Evolutionary conservation across 2,797 vertebrate species (phyloP).

Genomic region (Spatula versicolor): DNA sequence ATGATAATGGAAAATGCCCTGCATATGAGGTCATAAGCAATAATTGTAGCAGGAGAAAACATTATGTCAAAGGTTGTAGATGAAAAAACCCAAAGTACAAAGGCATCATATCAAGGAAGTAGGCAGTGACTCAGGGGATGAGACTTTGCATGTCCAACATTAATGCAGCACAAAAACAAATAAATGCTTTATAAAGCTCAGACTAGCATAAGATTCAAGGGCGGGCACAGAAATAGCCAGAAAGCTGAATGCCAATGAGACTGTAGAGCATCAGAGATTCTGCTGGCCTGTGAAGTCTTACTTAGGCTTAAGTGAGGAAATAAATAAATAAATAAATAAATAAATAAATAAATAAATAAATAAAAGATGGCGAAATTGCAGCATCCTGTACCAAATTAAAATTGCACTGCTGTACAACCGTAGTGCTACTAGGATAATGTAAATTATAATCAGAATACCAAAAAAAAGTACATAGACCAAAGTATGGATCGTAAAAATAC

Average conservation of each 20-base stretch:
- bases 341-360: background rate
- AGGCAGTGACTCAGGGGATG: slow-evolving; percentile 34
- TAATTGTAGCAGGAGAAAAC: slow-evolving; percentile 65
- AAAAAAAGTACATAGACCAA: background rate
- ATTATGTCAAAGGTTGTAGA: slow-evolving; percentile 57
- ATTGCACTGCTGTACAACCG: background rate
- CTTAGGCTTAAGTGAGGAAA: background rate
- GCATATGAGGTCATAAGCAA: slow-evolving; percentile 33
- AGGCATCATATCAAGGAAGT: slow-evolving; percentile 47
- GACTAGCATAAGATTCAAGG: slow-evolving; percentile 38
- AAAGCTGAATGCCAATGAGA: slow-evolving; percentile 33
- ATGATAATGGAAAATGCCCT: slow-evolving; percentile 59
- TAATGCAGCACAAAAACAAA: slow-evolving; percentile 58
- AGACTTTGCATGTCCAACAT: slow-evolving; percentile 45
- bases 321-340: background rate
- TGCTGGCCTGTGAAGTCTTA: background rate
- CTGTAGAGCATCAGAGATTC: background rate
- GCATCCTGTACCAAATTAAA: background rate
- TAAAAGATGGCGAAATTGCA: background rate
- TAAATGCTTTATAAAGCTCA: slow-evolving; percentile 48
- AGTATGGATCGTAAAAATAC: background rate
- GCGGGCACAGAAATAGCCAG: slow-evolving; percentile 31
- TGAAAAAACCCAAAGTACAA: slow-evolving; percentile 50
- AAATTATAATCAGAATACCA: background rate
- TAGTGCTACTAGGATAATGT: background rate